Evolutionary conservation across 2,113 vertebrate species (phyloP), one percentile per base, ranked within the genome.

Genomic region (Calyptommatus sinebrachiatus): DNA sequence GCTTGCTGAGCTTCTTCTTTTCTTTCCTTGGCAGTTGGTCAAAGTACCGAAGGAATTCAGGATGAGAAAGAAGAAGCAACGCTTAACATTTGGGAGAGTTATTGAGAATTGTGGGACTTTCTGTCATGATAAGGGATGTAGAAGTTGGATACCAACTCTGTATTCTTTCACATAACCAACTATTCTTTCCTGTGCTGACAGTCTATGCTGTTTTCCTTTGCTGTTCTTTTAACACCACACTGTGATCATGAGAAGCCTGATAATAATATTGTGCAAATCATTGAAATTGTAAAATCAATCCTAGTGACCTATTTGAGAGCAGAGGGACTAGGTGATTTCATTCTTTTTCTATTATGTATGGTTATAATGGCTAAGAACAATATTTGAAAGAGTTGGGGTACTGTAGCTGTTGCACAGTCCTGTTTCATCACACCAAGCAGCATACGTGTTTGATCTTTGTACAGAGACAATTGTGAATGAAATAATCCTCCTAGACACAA

Each of bases 131-230:
- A 24, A 65, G 46, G 11, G 21, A 53, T 31, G 10, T 3, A 26
- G 5, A 35, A 46, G 10, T 77, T 67, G 53, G 26, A 35, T 20
- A 14, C 16, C 9, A 31, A 24, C 18, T 31, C 20, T 18, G 8
- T 20, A 41, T 24, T 24, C 5, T 31, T 11, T 76, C 0, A 0
- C 2, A 5, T 46, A 12, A 29, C 1, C 50, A 76, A 24, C 57
- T 48, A 84, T 53, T 48, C 3, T 18, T 57, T n/a, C 46, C 3
- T 20, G 8, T 48, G 26, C 16, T 48, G 26, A 21, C 50, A 26
- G 11, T 5, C 48, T 18, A 1, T 63, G 73, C 35, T 26, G 24
- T 14, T 53, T 50, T 12, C 53, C 46, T 53, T 11, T 4, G 65
- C 16, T 57, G 14, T 16, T 57, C 18, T 57, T 14, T 57, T 18